Evolutionary conservation across 2,113 vertebrate species (phyloP).

Genomic region (Hippocampus barbouri): DNA sequence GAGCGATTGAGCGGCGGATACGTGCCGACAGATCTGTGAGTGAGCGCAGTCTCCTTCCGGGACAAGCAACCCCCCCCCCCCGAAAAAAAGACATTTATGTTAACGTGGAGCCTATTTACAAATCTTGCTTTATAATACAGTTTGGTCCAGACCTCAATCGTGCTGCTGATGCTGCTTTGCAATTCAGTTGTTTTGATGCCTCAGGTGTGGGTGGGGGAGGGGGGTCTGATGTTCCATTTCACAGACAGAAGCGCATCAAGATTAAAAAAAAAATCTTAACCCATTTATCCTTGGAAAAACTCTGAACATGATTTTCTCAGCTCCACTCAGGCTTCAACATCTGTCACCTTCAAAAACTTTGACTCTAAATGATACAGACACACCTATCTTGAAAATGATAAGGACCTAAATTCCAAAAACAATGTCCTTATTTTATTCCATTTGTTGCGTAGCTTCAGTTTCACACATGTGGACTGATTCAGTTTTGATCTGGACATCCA

Average conservation of each 20-base stretch:
- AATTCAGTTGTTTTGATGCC: slow-evolving; percentile 13
- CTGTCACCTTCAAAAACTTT: neutral
- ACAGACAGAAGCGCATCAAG: slow-evolving; percentile 1
- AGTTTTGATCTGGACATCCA: no score
- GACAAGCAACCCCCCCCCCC: neutral
- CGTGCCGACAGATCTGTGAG: slow-evolving; percentile 73
- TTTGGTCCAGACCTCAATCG: slow-evolving; percentile 30
- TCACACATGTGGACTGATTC: no score
- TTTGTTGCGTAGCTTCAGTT: no score
- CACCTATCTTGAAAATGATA: neutral
- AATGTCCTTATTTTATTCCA: no score
- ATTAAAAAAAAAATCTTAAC: neutral
- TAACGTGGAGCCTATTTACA: slow-evolving; percentile 18
- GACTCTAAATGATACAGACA: neutral
- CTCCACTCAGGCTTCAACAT: neutral
- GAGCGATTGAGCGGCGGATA: slow-evolving; percentile 78
- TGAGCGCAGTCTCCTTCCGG: slow-evolving; percentile 37
- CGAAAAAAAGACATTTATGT: neutral
- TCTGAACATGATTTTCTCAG: neutral
- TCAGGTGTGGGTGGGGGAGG: neutral
- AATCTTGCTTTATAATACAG: slow-evolving; percentile 14
- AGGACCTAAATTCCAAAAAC: no score
- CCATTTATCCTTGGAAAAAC: neutral
- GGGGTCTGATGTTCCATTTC: neutral
- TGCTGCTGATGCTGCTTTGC: slow-evolving; percentile 11